Evolutionary conservation across 1,140 invertebrate species (phyloP).

Genomic region (Caenorhabditis latens): DNA sequence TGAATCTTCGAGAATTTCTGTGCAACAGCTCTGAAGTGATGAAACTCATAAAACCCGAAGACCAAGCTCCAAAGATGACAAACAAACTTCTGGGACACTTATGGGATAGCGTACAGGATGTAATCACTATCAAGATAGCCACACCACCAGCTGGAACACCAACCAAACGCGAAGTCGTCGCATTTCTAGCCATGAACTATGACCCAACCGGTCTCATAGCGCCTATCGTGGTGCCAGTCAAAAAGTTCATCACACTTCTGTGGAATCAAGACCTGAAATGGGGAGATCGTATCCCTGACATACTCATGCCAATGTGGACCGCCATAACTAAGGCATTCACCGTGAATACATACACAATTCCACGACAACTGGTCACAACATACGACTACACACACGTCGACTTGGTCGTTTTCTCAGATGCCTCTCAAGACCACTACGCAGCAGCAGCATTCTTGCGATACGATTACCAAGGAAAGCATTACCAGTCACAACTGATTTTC

Average conservation of each 20-base stretch:
- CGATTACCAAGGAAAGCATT: too few species aligned
- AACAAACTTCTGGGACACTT: constrained; percentile 54
- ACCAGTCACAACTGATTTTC: not conserved
- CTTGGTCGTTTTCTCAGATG: constrained; percentile 19
- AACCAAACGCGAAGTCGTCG: not conserved
- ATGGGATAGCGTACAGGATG: constrained; percentile 46
- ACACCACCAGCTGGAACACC: not conserved
- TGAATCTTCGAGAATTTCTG: constrained; percentile 61
- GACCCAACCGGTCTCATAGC: constrained; percentile 58
- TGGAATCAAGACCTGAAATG: constrained; percentile 42
- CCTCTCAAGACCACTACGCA: not conserved
- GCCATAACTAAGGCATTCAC: not conserved
- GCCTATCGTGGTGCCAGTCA: constrained; percentile 33
- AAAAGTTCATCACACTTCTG: constrained; percentile 51
- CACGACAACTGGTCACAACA: not conserved
- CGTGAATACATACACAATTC: not conserved
- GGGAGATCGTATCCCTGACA: not conserved
- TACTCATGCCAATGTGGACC: constrained; percentile 31
- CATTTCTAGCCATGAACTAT: not conserved
- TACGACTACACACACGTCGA: not conserved
- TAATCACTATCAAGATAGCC: not conserved
- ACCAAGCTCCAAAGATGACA: not conserved
- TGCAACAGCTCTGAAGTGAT: constrained; percentile 38
- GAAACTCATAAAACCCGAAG: constrained; percentile 28
- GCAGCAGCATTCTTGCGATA: not conserved